Evolutionary conservation across 30 jellyfish, hydroid and myxozoan species (phyloP).

Genomic region (Nemopilema nomurai): DNA sequence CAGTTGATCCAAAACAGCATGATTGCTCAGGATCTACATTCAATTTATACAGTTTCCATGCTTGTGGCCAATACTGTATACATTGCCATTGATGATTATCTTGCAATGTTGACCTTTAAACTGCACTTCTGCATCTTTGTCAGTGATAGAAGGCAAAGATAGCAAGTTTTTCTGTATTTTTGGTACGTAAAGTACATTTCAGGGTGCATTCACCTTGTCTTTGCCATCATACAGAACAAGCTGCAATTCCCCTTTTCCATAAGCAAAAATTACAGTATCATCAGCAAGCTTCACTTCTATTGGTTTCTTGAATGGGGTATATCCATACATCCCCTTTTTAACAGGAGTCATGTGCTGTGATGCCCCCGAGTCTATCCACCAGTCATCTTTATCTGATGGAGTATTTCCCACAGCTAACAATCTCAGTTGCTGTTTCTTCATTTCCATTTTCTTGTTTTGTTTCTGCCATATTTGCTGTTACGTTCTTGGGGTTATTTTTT

Average conservation of each 20-base stretch:
- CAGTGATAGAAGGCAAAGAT: conserved; percentile 51
- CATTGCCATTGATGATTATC: conserved; percentile 7
- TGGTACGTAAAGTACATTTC: conserved; percentile 55
- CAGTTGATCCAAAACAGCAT: too few species aligned
- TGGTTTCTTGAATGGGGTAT: conserved; percentile 6
- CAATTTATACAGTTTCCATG: conserved; percentile 50
- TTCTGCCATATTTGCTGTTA: background rate
- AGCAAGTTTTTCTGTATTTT: conserved; percentile 22
- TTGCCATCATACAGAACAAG: conserved; percentile 22
- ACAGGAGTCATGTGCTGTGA: conserved; percentile 64
- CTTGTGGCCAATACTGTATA: conserved; percentile 30
- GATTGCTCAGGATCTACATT: background rate
- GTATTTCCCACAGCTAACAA: background rate
- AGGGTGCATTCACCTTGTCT: conserved; percentile 21
- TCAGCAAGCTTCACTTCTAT: conserved; percentile 46
- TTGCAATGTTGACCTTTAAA: conserved; percentile 32
- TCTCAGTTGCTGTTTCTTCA: too few species aligned
- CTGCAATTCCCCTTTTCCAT: conserved; percentile 47
- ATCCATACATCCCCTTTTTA: conserved; percentile 8
- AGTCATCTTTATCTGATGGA: background rate
- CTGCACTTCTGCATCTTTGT: conserved; percentile 37
- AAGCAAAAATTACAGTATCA: conserved; percentile 14
- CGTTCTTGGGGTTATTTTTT: conserved; percentile 4
- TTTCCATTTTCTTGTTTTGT: conserved; percentile 4
- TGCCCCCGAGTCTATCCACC: conserved; percentile 70